Evolutionary conservation across 2,797 vertebrate species (phyloP), one percentile per base, ranked within the genome.

Genomic region (Sardinella longiceps): DNA sequence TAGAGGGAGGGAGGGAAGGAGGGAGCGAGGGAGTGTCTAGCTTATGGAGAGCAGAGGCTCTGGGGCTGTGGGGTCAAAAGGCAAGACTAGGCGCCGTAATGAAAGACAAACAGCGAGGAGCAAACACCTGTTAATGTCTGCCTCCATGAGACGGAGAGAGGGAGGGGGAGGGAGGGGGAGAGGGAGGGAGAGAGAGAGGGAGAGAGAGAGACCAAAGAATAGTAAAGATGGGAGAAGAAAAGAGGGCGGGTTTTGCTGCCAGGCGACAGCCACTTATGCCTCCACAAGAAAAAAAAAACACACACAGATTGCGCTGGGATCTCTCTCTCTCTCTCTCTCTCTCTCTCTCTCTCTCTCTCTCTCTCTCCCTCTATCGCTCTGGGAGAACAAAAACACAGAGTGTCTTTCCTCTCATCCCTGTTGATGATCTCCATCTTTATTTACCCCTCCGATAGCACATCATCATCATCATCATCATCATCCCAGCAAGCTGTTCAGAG

Each of bases 111-210:
- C 95, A 96, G 94, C 94, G 93, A 93, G 92, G 94, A 93, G 94
- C 94, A 95, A 95, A 95, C 95, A 96, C 95, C 95, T 96, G 95
- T 95, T 95, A 95, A 95, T 94, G 94, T 93, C 92, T 90, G 94
- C 93, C 94, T 95, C 94, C 95, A 95, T 4, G 15, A 58, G 23
- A 58, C 9, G 51, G n/a, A n/a, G n/a, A n/a, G n/a, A n/a, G n/a
- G n/a, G 39, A 43, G 39, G 5, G 39, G 39, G 53, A 58, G 53
- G 18, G 53, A 20, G 23, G 39, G 39, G 5, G 39, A 43, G 39
- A 43, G 39, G 39, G 53, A 58, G 53, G 2, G 53, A 20, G 23
- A 18, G 53, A 58, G 15, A 18, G 23, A 58, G 53, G 23, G 23
- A 20, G 23, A 0, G 15, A 18, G 23, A 58, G 53, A 7, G 23